Percentiles rank a stretch among this genome's conserved stretches.
Conservation (phyloP, 2,113 vertebrate genomes). For the Phyllopteryx taeniolatus region DNA sequence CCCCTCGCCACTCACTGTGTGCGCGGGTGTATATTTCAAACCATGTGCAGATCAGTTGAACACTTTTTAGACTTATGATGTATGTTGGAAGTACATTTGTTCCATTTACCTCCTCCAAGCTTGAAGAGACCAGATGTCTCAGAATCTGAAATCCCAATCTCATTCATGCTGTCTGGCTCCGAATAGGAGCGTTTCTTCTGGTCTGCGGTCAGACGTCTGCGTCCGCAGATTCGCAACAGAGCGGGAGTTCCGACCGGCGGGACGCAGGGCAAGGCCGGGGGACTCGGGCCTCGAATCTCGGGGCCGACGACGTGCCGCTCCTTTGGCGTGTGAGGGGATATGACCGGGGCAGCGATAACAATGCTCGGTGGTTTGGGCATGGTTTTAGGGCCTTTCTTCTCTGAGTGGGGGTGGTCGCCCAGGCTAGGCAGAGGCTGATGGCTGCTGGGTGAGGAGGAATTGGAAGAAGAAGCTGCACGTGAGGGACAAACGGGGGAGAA, state of each 20-base stretch:
- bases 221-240: constrained; percentile 76
- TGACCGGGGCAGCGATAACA: neutral
- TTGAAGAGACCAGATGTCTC: constrained; percentile 60
- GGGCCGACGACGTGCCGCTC: constrained; percentile 83
- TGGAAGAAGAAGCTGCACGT: constrained; percentile 20
- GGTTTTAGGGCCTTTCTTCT: constrained; percentile 77
- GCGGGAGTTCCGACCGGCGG: constrained; percentile 55
- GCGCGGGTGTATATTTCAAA: too few species aligned
- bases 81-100: neutral
- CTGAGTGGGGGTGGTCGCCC: constrained; percentile 60
- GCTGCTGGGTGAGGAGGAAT: constrained; percentile 17
- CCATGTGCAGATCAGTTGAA: too few species aligned
- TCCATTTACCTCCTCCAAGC: constrained; percentile 58
- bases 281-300: constrained; percentile 30
- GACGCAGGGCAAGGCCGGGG: constrained; percentile 61
- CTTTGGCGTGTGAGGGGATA: constrained; percentile 82
- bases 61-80: too few species aligned
- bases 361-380: constrained; percentile 55
- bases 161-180: constrained; percentile 91
- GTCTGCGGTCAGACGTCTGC: constrained; percentile 81
- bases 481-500: constrained; percentile 20
- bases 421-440: constrained; percentile 57
- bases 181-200: constrained; percentile 95
- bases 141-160: constrained; percentile 80
- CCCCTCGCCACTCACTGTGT: too few species aligned